Percentiles rank a stretch among this genome's conserved stretches.
These are phyloP conservation scores for Equus przewalskii DNA, from an alignment of 2,113 vertebrate species.

Conservation along the genomic window DNA sequence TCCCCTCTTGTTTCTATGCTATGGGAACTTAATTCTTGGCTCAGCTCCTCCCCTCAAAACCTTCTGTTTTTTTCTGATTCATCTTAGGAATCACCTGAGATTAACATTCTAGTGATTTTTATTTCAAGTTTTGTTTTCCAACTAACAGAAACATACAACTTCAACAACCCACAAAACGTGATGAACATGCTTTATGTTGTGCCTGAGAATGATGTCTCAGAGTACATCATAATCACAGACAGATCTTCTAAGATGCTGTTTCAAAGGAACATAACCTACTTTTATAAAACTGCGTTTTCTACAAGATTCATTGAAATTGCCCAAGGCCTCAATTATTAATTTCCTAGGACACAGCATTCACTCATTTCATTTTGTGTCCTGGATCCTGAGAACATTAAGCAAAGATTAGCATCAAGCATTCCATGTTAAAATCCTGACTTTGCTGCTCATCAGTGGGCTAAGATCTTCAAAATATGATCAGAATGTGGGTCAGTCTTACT, in stretches of 20 bases:
- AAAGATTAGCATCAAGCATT: background rate
- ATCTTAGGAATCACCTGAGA: background rate
- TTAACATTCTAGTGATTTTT: background rate
- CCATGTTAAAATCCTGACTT: background rate
- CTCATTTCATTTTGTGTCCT: background rate
- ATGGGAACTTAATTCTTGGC: background rate
- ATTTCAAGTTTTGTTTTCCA: constrained; percentile 23
- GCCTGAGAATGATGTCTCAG: background rate
- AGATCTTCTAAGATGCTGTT: background rate
- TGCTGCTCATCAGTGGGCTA: background rate
- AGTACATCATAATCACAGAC: background rate
- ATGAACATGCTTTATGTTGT: background rate
- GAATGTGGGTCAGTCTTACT: background rate
- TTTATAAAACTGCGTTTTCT: background rate
- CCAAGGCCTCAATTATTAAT: background rate
- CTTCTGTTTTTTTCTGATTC: background rate
- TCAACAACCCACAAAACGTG: background rate
- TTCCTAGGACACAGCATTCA: background rate
- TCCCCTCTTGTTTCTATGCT: background rate
- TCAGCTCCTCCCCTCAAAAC: background rate
- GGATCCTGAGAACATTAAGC: background rate
- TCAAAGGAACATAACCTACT: background rate
- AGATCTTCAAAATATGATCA: background rate
- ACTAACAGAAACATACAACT: background rate
- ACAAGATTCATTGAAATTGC: background rate